These are phyloP conservation scores for Stratiolaelaps scimitus DNA, from an alignment of 1,140 invertebrate genomes.

Conservation along the genomic window DNA sequence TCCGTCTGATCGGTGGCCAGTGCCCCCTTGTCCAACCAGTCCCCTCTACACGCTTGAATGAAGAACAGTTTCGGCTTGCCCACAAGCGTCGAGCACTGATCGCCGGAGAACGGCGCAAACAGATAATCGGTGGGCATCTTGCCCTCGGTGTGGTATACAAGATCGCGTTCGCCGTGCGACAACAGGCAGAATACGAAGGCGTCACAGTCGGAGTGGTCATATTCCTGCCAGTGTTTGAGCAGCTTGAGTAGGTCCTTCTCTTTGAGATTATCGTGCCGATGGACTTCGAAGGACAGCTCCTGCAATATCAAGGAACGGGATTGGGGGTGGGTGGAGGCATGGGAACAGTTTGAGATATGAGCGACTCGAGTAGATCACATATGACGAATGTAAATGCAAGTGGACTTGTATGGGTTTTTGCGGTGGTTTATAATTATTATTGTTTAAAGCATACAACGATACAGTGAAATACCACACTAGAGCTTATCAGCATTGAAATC, in stretches of 20 bases:
- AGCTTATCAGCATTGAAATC: too few relatives aligned
- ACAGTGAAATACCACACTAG: too few relatives aligned
- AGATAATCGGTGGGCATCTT: constrained; percentile 50
- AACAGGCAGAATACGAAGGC: constrained; percentile 66
- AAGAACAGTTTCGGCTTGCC: constrained; percentile 89
- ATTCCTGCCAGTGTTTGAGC: constrained; percentile 50
- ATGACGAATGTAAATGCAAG: not conserved
- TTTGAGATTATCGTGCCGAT: constrained; percentile 48
- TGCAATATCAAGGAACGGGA: too few relatives aligned
- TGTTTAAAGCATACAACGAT: too few relatives aligned
- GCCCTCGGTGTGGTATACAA: constrained; percentile 26
- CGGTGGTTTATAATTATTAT: too few relatives aligned
- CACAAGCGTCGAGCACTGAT: constrained; percentile 67
- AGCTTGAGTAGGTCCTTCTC: constrained; percentile 51
- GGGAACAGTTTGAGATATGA: too few relatives aligned
- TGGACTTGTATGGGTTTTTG: too few relatives aligned
- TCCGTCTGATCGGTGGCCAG: constrained; percentile 31
- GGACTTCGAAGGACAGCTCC: constrained; percentile 41
- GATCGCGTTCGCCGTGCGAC: constrained; percentile 77
- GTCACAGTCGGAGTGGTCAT: constrained; percentile 63
- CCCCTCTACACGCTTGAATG: constrained; percentile 76
- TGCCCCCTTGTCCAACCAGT: constrained; percentile 58
- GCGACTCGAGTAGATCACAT: not conserved
- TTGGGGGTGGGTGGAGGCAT: too few relatives aligned
- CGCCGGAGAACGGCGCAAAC: constrained; percentile 69